Conservation (phyloP, 2,113 vertebrate genomes). For the Nannobrachium achirus region DNA sequence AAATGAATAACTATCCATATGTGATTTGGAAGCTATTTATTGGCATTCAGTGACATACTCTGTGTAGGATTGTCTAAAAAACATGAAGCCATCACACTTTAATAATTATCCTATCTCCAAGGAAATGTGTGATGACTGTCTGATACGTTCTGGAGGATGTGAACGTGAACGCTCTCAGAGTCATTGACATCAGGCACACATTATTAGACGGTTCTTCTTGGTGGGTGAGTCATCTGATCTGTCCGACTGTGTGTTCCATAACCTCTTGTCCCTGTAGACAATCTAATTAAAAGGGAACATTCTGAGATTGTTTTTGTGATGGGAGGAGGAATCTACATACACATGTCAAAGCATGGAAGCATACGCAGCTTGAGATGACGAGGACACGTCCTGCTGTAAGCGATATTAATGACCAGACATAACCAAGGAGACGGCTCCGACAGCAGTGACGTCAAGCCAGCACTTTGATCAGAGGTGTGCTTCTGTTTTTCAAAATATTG, state of each 20-base stretch:
- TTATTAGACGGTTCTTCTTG: slow-evolving; percentile 50
- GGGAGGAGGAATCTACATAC: slow-evolving; percentile 54
- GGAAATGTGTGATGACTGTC: slow-evolving; percentile 54
- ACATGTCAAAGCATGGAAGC: slow-evolving; percentile 48
- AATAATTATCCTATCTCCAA: slow-evolving; percentile 63
- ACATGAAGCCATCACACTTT: slow-evolving; percentile 31
- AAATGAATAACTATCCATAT: not conserved
- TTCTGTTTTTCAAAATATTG: slow-evolving; percentile 6
- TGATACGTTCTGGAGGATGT: slow-evolving; percentile 58
- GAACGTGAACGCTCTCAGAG: slow-evolving; percentile 49
- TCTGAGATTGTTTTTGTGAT: slow-evolving; percentile 51
- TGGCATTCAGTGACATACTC: slow-evolving; percentile 18
- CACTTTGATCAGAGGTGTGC: not conserved
- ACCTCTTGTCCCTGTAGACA: slow-evolving; percentile 64
- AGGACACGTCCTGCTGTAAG: slow-evolving; percentile 18
- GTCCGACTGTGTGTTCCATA: slow-evolving; percentile 60
- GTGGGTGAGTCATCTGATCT: slow-evolving; percentile 66
- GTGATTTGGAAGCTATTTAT: slow-evolving; percentile 10
- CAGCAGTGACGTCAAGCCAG: slow-evolving; percentile 18
- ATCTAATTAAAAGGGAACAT: slow-evolving; percentile 66
- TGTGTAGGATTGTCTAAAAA: slow-evolving; percentile 13
- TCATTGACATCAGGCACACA: slow-evolving; percentile 70
- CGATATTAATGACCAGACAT: slow-evolving; percentile 49
- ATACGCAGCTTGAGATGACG: slow-evolving; percentile 27
- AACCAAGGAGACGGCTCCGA: slow-evolving; percentile 11